Evolutionary conservation across 2,113 vertebrate species (phyloP).

Genomic region (Nycticorax nycticorax): DNA sequence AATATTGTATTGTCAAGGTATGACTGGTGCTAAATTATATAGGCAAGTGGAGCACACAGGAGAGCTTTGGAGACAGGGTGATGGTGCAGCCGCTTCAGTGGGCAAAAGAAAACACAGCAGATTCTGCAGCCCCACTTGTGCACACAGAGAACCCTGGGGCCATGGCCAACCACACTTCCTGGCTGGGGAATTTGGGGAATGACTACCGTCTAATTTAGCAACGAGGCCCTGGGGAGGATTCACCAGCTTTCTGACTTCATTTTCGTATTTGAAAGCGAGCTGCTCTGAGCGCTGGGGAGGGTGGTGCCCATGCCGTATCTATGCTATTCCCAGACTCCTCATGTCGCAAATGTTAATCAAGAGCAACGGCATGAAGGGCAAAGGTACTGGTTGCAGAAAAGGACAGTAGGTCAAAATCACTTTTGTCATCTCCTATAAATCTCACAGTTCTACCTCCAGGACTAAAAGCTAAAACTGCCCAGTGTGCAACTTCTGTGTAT

Average conservation of each 20-base stretch:
- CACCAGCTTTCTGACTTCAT: background rate
- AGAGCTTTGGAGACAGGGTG: background rate
- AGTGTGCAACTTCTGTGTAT: background rate
- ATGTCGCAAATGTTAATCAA: background rate
- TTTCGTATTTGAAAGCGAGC: accelerated
- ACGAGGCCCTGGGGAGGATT: background rate
- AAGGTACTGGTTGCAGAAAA: background rate
- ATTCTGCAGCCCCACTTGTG: background rate
- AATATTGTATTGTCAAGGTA: background rate
- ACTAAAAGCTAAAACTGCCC: conserved; percentile 7
- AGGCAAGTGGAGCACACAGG: background rate
- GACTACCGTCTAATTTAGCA: background rate
- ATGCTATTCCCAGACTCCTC: background rate
- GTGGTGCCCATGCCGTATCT: background rate
- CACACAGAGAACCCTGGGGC: too few species aligned
- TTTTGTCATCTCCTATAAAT: conserved; percentile 41
- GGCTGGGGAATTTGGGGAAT: background rate
- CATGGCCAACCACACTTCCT: background rate
- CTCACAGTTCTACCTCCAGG: background rate
- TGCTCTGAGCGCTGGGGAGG: background rate
- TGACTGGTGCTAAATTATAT: background rate
- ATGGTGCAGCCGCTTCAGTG: background rate
- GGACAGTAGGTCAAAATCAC: conserved; percentile 15
- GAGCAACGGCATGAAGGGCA: conserved; percentile 20
- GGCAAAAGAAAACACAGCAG: background rate